phyloP scores from a whole-genome alignment of 35 echinoderm and acorn worm species.

The Ophiothrix spiculata region DNA sequence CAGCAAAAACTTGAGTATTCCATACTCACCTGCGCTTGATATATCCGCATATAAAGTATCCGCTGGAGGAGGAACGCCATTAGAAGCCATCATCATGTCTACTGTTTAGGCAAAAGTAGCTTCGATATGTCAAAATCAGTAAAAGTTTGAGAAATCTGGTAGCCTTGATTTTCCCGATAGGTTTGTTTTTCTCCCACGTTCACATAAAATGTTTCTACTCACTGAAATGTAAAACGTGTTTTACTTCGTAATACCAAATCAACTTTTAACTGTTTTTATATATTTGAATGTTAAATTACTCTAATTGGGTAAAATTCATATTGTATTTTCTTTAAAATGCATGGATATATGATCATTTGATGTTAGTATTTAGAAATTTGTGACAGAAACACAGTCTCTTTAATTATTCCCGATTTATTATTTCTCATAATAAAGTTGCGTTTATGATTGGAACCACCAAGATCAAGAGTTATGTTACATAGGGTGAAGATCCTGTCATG shows the following conservation, averaged over 20 bases:
- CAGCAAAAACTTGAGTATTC: too few species aligned
- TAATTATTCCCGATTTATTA: not conserved
- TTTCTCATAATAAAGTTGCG: too few species aligned
- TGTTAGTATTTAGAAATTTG: not conserved
- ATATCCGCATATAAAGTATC: slow-evolving; percentile 49
- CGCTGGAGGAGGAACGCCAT: slow-evolving; percentile 37
- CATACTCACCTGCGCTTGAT: slow-evolving; percentile 41
- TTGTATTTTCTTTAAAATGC: not conserved
- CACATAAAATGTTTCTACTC: not conserved
- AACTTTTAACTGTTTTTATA: not conserved
- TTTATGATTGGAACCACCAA: too few species aligned
- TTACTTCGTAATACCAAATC: not conserved
- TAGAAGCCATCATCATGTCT: slow-evolving; percentile 33
- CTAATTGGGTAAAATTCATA: not conserved
- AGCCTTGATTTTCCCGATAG: not conserved
- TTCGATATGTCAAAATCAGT: not conserved
- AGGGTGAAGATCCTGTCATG: too few species aligned
- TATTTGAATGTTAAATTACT: not conserved
- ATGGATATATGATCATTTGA: not conserved
- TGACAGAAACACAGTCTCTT: not conserved
- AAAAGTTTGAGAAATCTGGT: not conserved
- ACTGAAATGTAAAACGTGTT: not conserved
- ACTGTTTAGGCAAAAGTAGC: not conserved
- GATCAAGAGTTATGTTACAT: too few species aligned
- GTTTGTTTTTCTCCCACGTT: not conserved